Evolutionary conservation across 23 tunicate species (phyloP), one percentile per base, ranked within the genome.

Genomic region (Aplidium turbinatum): DNA sequence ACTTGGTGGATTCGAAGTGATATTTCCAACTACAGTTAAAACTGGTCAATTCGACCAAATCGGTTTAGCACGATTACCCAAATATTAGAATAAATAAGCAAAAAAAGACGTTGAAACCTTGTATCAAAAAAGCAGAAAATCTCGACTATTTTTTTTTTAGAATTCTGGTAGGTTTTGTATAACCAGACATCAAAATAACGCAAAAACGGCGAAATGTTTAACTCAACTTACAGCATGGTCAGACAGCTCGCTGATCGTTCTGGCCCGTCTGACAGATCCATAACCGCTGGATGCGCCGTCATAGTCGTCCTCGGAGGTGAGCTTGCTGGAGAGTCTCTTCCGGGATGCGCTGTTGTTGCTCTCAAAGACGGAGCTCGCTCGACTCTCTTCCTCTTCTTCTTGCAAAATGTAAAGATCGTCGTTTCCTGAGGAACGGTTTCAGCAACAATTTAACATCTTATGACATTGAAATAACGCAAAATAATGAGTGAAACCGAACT

Each of bases 181-280:
- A n/a, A n/a, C n/a, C n/a, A n/a, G n/a, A n/a, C n/a, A n/a, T n/a
- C n/a, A n/a, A n/a, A n/a, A n/a, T n/a, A n/a, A n/a, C n/a, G n/a
- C n/a, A n/a, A n/a, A n/a, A n/a, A n/a, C n/a, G n/a, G n/a, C n/a
- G n/a, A n/a, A n/a, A n/a, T n/a, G n/a, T n/a, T n/a, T n/a, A n/a
- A n/a, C 9, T 5, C 34, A 5, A 57, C 95, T 58, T 22, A 87
- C 96, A n/a, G 77, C 62, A 55, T 91, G 97, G 63, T 91, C 97
- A 31, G 97, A 91, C 11, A 84, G 53, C 57, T 79, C 97, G 38
- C 91, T 91, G 57, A 91, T 91, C 7, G 90, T 84, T 58, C 97
- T 52, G 1, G 68, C 38, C 50, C 96, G 56, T 33, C 91, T 46
- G 22, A 72, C 85, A 33, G 97, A 91, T 52, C 85, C 85, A 53